These are phyloP conservation scores for Pterobdella sp. DNA, from an alignment of 2,888 invertebrate genomes.

Conservation along the genomic window DNA sequence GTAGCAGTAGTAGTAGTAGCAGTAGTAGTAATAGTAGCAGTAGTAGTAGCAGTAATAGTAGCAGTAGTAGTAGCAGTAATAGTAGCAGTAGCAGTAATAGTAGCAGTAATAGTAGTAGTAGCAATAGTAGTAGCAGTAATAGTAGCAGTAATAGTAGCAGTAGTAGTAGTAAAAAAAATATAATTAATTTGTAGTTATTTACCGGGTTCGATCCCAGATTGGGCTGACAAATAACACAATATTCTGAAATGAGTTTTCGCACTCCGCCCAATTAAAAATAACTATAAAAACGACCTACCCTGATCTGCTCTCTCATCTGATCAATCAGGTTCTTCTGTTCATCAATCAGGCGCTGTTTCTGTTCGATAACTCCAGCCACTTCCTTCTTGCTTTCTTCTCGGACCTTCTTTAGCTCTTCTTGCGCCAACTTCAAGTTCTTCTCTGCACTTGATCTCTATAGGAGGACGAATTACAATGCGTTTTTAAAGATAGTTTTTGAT, in stretches of 20 bases:
- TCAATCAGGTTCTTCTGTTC: constrained; percentile 15
- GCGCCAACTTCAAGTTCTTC: background rate
- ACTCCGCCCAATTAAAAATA: too few species aligned
- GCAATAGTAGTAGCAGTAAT: too few species aligned
- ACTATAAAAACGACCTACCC: background rate
- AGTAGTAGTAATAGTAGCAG: background rate
- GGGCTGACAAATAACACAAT: too few species aligned
- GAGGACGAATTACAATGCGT: too few species aligned
- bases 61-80: background rate
- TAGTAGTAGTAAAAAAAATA: too few species aligned
- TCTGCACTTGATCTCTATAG: background rate
- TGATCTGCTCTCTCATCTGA: constrained; percentile 23
- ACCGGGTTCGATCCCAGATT: too few species aligned
- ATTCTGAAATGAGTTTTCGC: too few species aligned
- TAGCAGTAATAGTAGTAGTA: too few species aligned
- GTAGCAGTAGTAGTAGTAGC: background rate
- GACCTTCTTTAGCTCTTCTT: background rate
- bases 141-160: too few species aligned
- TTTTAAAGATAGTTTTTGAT: too few species aligned
- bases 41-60: background rate
- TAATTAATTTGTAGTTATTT: too few species aligned
- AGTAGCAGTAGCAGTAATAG: too few species aligned
- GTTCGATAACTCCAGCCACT: background rate
- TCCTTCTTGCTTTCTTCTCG: constrained; percentile 1
- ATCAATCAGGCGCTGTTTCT: constrained; percentile 4